Percentiles rank a stretch among this genome's conserved stretches.
Evolutionary conservation across 2,888 invertebrate species (phyloP).

Genomic region (Chrysina gloriosa): DNA sequence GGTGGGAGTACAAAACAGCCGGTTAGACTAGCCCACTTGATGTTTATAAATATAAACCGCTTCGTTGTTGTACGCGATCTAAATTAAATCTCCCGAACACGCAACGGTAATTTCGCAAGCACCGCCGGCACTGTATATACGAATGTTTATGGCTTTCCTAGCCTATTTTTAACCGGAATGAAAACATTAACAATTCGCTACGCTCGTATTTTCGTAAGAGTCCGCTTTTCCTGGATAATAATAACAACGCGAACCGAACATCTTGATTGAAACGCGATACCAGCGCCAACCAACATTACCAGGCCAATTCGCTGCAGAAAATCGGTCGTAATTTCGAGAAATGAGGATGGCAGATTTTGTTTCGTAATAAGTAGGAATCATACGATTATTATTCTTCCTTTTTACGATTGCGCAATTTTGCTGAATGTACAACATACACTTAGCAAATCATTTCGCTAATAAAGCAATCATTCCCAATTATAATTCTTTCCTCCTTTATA

Average conservation of each 20-base stretch:
- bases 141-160: conserved; percentile 51
- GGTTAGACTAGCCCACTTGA: conserved; percentile 45
- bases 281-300: too few relatives aligned
- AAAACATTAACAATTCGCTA: conserved; percentile 45
- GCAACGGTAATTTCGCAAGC: conserved; percentile 55
- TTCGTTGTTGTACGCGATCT: conserved; percentile 51
- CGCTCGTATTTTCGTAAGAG: conserved; percentile 17
- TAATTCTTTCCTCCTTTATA: too few relatives aligned
- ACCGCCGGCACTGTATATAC: conserved; percentile 44
- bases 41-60: conserved; percentile 54
- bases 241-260: not conserved
- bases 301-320: too few relatives aligned
- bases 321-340: too few relatives aligned
- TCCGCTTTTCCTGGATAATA: conserved; percentile 2
- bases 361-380: too few relatives aligned
- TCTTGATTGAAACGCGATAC: not conserved
- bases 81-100: conserved; percentile 56
- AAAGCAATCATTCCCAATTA: too few relatives aligned
- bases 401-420: too few relatives aligned
- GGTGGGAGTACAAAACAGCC: conserved; percentile 15
- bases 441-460: too few relatives aligned
- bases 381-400: too few relatives aligned
- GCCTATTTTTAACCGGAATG: conserved; percentile 51
- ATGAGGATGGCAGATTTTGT: too few relatives aligned
- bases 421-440: too few relatives aligned